These are phyloP conservation scores for Malurus melanocephalus DNA, from an alignment of 2,113 vertebrate species.

Conservation along the genomic window DNA sequence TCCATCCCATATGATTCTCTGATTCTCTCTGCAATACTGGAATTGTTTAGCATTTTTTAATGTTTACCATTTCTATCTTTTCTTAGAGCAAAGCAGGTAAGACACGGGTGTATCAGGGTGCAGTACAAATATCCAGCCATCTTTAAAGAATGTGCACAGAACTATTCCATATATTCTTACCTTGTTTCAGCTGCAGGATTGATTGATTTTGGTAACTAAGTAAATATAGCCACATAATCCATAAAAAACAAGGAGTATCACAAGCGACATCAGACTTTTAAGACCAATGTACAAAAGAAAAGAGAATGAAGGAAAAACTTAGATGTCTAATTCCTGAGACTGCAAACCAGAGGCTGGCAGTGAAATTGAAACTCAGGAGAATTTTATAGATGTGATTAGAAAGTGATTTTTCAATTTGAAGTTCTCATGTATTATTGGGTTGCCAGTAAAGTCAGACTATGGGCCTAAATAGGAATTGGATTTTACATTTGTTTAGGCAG, in stretches of 20 bases:
- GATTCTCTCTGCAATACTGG: background rate
- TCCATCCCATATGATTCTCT: background rate
- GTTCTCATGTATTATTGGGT: background rate
- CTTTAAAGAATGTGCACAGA: background rate
- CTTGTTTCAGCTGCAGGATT: background rate
- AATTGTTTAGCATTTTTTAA: background rate
- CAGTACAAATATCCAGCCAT: background rate
- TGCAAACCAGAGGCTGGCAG: background rate
- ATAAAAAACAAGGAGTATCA: background rate
- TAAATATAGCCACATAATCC: background rate
- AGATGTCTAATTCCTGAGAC: background rate
- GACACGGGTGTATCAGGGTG: accelerated
- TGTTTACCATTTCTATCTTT: background rate
- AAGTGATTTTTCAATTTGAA: background rate
- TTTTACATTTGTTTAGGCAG: background rate
- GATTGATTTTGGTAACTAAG: background rate
- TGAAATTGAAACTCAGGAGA: background rate
- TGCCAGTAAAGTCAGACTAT: background rate
- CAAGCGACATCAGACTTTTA: background rate
- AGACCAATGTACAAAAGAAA: background rate
- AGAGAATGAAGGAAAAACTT: background rate
- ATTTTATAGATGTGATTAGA: background rate
- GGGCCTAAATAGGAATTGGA: background rate
- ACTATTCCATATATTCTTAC: accelerated
- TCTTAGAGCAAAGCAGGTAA: background rate